These are phyloP conservation scores for Holotrichia oblita DNA, from an alignment of 1,140 invertebrate species.

Conservation along the genomic window DNA sequence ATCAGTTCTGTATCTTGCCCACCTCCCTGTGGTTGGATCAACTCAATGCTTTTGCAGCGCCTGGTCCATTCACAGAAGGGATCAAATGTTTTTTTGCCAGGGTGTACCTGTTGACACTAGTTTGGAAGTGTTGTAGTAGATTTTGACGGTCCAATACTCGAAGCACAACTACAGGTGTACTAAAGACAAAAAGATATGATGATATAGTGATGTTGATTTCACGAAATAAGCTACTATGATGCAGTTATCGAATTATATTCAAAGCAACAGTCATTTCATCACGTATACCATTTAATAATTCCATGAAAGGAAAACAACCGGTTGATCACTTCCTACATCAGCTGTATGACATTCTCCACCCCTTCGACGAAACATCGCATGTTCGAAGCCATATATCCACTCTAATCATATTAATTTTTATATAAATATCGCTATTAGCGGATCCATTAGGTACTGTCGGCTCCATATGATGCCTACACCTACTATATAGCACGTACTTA, in stretches of 20 bases:
- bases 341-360: background rate
- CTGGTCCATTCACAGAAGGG: too few relatives aligned
- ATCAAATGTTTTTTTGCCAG: too few relatives aligned
- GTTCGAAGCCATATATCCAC: constrained; percentile 35
- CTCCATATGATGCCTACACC: constrained; percentile 11
- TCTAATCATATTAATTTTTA: constrained; percentile 37
- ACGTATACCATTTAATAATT: constrained; percentile 16
- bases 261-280: background rate
- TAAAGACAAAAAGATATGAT: too few relatives aligned
- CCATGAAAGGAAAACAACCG: constrained; percentile 11
- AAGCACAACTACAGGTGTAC: too few relatives aligned
- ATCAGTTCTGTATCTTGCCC: too few relatives aligned
- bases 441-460: constrained; percentile 33
- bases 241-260: background rate
- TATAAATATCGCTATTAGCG: constrained; percentile 32
- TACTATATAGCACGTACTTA: background rate
- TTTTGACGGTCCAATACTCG: too few relatives aligned
- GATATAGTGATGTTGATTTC: too few relatives aligned
- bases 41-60: too few relatives aligned
- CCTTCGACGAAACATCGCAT: constrained; percentile 21
- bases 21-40: too few relatives aligned
- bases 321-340: constrained; percentile 4
- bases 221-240: too few relatives aligned
- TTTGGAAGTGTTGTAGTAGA: too few relatives aligned
- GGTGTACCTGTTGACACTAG: too few relatives aligned